Conservation (phyloP, 2,888 invertebrate species). For the Neoscelio sp. region DNA sequence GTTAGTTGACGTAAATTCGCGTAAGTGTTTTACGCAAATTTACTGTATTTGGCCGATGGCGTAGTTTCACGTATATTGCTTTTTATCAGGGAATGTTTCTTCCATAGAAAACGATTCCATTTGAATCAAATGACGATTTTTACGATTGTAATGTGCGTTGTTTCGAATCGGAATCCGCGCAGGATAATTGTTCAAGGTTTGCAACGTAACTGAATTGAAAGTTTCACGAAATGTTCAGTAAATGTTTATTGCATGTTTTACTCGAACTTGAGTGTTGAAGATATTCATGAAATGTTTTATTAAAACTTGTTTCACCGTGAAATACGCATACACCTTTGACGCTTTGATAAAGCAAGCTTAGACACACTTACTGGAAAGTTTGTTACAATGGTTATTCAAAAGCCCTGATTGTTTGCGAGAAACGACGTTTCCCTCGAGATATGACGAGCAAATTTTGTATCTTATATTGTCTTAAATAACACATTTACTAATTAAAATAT, state of each 20-base stretch:
- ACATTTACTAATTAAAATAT: conserved; percentile 49
- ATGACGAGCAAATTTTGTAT: conserved; percentile 33
- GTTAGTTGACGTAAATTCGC: no score
- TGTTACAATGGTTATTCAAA: conserved; percentile 62
- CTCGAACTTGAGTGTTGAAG: conserved; percentile 34
- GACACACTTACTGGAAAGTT: conserved; percentile 51
- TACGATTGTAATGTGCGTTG: not conserved
- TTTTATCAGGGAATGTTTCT: no score
- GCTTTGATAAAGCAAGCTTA: conserved; percentile 54
- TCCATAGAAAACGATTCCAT: no score
- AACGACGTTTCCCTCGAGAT: conserved; percentile 33
- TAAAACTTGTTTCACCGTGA: conserved; percentile 53
- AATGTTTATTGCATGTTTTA: conserved; percentile 57
- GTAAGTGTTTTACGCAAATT: no score
- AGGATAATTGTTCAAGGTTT: conserved; percentile 34
- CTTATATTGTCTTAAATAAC: conserved; percentile 37
- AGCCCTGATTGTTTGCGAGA: conserved; percentile 44
- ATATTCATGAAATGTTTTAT: conserved; percentile 56
- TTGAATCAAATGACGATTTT: no score
- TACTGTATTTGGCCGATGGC: no score
- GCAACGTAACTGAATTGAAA: conserved; percentile 34
- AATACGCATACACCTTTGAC: conserved; percentile 44
- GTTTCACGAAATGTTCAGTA: conserved; percentile 36
- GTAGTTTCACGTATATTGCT: no score
- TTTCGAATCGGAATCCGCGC: conserved; percentile 6